Percentiles rank a stretch among this genome's conserved stretches.
phyloP scores from a whole-genome alignment of 2,797 vertebrate species.

The Pipistrellus nathusii region DNA sequence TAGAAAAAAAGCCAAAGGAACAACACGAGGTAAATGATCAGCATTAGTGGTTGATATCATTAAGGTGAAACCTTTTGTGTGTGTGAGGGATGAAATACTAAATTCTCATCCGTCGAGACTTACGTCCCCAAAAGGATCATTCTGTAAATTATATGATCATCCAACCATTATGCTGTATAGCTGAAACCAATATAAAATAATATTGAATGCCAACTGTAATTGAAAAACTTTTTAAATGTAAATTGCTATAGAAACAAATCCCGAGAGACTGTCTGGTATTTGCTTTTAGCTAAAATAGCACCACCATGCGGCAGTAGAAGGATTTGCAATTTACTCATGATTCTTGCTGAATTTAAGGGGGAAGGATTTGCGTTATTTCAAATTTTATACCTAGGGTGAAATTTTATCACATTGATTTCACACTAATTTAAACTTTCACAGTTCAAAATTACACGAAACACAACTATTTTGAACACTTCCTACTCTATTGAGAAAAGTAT shows the following conservation, averaged over 20 bases:
- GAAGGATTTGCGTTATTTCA: not conserved
- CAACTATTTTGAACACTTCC: not conserved
- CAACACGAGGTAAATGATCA: slow-evolving; percentile 77
- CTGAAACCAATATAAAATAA: not conserved
- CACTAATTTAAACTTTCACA: not conserved
- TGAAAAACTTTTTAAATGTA: not conserved
- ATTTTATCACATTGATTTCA: not conserved
- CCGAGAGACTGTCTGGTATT: not conserved
- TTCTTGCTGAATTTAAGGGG: not conserved
- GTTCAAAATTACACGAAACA: not conserved
- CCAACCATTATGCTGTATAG: not conserved
- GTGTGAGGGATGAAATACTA: not conserved
- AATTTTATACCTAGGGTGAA: slow-evolving; percentile 42
- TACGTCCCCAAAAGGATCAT: not conserved
- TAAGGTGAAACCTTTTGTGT: not conserved
- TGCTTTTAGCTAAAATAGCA: not conserved
- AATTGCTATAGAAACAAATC: not conserved
- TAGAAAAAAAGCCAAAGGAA: slow-evolving; percentile 81
- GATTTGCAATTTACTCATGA: not conserved
- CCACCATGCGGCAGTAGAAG: not conserved
- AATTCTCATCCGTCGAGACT: not conserved
- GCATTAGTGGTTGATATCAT: not conserved
- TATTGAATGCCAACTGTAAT: not conserved
- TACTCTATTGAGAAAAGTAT: not conserved
- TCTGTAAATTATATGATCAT: not conserved